A percentile compares a stretch with the other conserved stretches of the same genome.
Conservation (phyloP, 2,797 vertebrate genomes). For the Periophthalmus magnuspinnatus region DNA sequence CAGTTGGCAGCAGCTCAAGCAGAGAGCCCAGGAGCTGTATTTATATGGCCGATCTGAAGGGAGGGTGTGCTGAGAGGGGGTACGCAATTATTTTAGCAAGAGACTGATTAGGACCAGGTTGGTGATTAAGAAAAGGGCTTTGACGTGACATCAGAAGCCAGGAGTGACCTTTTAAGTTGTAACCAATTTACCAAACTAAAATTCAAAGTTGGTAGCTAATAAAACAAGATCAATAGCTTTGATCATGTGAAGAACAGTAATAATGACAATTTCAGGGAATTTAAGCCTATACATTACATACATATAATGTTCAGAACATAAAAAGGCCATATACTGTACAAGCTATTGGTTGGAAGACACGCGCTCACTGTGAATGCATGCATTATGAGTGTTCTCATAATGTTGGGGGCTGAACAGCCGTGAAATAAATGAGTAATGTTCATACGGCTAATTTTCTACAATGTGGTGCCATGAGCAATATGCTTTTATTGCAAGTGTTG, state of each 20-base stretch:
- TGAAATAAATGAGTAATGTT: neutral
- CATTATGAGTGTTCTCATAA: neutral
- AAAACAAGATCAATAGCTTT: no score
- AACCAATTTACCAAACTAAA: neutral
- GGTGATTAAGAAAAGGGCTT: constrained; percentile 22
- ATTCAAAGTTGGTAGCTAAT: neutral
- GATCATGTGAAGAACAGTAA: no score
- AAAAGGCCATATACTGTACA: neutral
- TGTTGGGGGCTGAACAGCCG: neutral
- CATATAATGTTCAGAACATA: neutral
- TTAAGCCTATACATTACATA: neutral
- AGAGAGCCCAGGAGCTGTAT: constrained; percentile 21
- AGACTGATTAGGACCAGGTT: constrained; percentile 26
- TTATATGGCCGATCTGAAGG: constrained; percentile 40
- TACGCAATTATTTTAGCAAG: constrained; percentile 19
- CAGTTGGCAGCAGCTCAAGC: neutral
- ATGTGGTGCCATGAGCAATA: neutral
- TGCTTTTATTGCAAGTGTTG: neutral
- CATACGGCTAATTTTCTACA: neutral
- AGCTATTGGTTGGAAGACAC: neutral
- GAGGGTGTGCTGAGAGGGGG: constrained; percentile 8
- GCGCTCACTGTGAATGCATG: neutral
- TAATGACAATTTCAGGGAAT: neutral
- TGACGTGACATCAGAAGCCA: constrained; percentile 17
- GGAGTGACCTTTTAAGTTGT: neutral